Base-by-base conservation (phyloP, 1,140 invertebrate species). In the Nixonia krombeini region DNA sequence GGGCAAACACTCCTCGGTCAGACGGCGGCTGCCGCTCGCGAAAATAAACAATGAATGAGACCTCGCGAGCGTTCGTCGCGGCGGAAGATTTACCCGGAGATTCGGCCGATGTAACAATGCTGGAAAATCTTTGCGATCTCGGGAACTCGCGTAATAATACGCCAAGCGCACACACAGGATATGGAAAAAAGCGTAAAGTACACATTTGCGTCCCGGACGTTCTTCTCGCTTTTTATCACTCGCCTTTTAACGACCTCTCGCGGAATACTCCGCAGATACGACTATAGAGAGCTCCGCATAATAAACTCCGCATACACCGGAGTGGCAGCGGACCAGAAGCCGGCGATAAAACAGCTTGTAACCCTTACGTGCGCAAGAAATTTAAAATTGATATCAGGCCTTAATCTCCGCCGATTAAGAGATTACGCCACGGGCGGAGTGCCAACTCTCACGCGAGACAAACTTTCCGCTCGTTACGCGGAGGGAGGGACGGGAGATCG, bases 261-360 rank as follows among this genome's bases (percentile, higher is more conserved):
- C 46, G 26, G 29, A 61, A 61, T 61, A 17, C 55, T 52, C 38
- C 28, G 50, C 51, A 45, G 55, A 56, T 55, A 47, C 49, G 49
- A 17, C 18, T 25, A 56, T 47, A 40, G 42, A 46, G 18, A 50
- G 49, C 29, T 38, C 40, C 46, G 58, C 47, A 61, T 68, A 57
- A 62, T 68, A 67, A 67, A 61, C 47, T 31, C 29, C 17, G 44
- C 58, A 62, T 42, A 53, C 45, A 50, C 50, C 50, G 57, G n/a
- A n/a, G 38, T 29, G 15, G 16, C 41, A 8, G 28, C 18, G 23
- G 13, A 7, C 8, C 56, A 66, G 57, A 38, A 63, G 59, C 66
- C 62, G 62, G 16, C 55, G 47, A 69, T 74, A 73, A 75, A 73
- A 70, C 72, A 70, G 61, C 70, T 56, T 40, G 63, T 70, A 68